Percentiles rank a stretch among this genome's conserved stretches.
Evolutionary conservation across 1,140 invertebrate species (phyloP).

Genomic region (Acromyrmex charruanus): DNA sequence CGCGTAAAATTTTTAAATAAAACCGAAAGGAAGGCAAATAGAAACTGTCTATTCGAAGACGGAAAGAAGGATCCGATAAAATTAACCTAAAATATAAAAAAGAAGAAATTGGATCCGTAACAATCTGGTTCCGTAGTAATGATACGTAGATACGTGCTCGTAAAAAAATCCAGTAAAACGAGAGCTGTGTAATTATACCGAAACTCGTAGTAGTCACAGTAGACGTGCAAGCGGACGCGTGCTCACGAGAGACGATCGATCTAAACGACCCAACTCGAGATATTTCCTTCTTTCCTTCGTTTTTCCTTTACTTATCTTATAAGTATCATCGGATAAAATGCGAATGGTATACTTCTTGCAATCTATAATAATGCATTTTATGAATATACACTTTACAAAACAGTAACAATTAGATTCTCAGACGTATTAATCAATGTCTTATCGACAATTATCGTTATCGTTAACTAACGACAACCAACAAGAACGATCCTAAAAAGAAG

Average conservation of each 20-base stretch:
- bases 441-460: no score
- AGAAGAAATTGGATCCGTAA: constrained; percentile 35
- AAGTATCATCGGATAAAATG: background rate
- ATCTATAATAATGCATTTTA: background rate
- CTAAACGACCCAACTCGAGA: constrained; percentile 1
- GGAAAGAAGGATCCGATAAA: background rate
- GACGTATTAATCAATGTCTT: no score
- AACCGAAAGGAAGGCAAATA: background rate
- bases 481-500: no score
- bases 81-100: constrained; percentile 37
- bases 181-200: constrained; percentile 59
- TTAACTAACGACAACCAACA: no score
- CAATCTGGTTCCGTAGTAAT: constrained; percentile 24
- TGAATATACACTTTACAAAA: no score
- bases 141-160: constrained; percentile 59
- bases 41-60: background rate
- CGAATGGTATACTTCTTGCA: background rate
- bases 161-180: constrained; percentile 64
- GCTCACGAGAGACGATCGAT: constrained; percentile 48
- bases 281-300: background rate
- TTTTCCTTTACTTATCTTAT: background rate
- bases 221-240: constrained; percentile 36
- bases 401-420: no score
- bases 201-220: constrained; percentile 53
- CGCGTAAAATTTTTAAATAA: background rate